Percentiles rank a stretch among this genome's conserved stretches.
These are phyloP conservation scores for Tachypleus tridentatus DNA, from an alignment of 1,140 invertebrate species.

Conservation along the genomic window DNA sequence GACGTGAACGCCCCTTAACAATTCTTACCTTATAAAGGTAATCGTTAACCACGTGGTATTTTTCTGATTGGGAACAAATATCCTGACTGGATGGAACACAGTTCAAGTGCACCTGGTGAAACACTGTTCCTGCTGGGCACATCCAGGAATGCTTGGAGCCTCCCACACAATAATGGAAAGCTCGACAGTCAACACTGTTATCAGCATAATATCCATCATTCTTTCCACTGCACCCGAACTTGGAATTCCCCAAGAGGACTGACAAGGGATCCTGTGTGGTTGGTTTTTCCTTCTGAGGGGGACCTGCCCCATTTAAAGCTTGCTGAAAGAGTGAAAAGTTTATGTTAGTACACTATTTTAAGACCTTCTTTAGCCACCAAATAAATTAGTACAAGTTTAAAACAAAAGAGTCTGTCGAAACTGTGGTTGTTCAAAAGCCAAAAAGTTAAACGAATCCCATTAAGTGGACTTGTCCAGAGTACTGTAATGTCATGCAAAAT, in stretches of 20 bases:
- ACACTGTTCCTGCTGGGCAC: conserved; percentile 79
- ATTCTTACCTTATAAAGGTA: conserved; percentile 66
- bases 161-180: conserved; percentile 89
- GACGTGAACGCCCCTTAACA: no score
- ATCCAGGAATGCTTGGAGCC: conserved; percentile 83
- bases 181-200: conserved; percentile 73
- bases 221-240: conserved; percentile 62
- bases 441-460: no score
- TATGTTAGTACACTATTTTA: no score
- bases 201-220: conserved; percentile 86
- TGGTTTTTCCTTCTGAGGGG: conserved; percentile 58
- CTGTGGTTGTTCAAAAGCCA: no score
- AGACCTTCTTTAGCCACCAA: no score
- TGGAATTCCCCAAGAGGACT: conserved; percentile 62
- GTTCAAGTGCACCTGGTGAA: conserved; percentile 82
- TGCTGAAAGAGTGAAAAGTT: no score
- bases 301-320: no score
- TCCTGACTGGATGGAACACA: conserved; percentile 84
- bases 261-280: conserved; percentile 73
- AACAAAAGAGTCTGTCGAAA: no score
- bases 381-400: no score
- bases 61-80: conserved; percentile 74
- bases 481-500: no score
- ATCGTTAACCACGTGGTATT: conserved; percentile 85
- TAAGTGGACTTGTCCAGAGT: no score